phyloP scores from a whole-genome alignment of 2,113 vertebrate species.

The Herpailurus yagouaroundi region DNA sequence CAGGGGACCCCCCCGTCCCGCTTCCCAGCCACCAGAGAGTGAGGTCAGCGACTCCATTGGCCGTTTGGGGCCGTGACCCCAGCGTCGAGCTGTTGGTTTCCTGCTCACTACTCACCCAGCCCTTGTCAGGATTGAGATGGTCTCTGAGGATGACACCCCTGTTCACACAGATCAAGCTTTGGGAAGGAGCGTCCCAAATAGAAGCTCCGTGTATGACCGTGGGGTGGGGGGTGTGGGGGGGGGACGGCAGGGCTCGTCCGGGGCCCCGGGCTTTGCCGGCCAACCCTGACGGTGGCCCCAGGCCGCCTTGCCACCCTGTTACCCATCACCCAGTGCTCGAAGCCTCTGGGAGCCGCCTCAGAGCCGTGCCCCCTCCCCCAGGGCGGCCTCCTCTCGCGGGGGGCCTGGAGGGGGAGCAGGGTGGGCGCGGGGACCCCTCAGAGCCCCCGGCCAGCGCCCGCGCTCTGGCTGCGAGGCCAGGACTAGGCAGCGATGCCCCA shows the following conservation, averaged over 20 bases:
- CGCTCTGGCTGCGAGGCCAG: neutral
- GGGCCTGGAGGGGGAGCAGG: neutral
- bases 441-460: neutral
- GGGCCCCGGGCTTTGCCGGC: neutral
- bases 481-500: neutral
- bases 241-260: neutral
- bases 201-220: neutral
- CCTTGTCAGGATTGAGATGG: neutral
- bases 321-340: neutral
- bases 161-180: neutral
- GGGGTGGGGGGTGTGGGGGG: neutral
- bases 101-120: neutral
- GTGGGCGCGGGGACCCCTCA: neutral
- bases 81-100: neutral
- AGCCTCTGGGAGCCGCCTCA: fast-evolving
- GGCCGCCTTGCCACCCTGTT: neutral
- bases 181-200: neutral
- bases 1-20: no score
- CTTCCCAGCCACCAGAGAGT: neutral
- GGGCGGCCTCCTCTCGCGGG: fast-evolving
- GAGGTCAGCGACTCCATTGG: neutral
- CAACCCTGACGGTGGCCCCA: fast-evolving
- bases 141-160: neutral
- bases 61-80: neutral
- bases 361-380: neutral